These are phyloP conservation scores for Benitochromis conjunctus DNA, from an alignment of 2,113 vertebrate genomes.

Conservation along the genomic window DNA sequence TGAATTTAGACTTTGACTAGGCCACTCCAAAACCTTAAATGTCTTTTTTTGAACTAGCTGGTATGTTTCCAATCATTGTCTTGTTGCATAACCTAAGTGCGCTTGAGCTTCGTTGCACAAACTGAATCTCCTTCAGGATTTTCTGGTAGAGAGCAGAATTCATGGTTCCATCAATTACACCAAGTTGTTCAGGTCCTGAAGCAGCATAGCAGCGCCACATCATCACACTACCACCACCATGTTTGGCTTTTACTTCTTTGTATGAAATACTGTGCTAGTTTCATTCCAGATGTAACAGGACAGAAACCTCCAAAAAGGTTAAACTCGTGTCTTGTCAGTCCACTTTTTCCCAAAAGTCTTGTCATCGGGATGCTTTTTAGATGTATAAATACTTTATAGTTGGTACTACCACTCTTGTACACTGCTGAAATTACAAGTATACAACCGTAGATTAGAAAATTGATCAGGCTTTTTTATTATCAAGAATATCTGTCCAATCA, in stretches of 20 bases:
- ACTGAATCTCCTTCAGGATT: not conserved
- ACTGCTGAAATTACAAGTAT: not conserved
- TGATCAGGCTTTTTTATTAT: not conserved
- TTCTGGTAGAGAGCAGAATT: not conserved
- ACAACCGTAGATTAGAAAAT: not conserved
- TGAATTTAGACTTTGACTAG: not conserved
- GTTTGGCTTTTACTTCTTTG: no score
- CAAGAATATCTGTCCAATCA: not conserved
- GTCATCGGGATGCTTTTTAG: not conserved
- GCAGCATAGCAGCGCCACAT: not conserved
- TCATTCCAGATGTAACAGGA: no score
- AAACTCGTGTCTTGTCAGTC: no score
- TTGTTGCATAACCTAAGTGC: no score
- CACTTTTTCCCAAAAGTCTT: fast-evolving
- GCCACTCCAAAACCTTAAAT: no score
- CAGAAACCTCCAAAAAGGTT: no score
- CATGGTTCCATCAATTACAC: not conserved
- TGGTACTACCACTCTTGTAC: not conserved
- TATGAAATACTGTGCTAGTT: no score
- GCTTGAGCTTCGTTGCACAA: not conserved
- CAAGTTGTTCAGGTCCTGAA: not conserved
- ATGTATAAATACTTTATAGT: not conserved
- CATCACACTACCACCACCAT: no score
- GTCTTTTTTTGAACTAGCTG: no score
- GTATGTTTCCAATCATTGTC: no score